Base-by-base conservation (phyloP, 2,113 vertebrate species). In the Polypterus bichir region DNA sequence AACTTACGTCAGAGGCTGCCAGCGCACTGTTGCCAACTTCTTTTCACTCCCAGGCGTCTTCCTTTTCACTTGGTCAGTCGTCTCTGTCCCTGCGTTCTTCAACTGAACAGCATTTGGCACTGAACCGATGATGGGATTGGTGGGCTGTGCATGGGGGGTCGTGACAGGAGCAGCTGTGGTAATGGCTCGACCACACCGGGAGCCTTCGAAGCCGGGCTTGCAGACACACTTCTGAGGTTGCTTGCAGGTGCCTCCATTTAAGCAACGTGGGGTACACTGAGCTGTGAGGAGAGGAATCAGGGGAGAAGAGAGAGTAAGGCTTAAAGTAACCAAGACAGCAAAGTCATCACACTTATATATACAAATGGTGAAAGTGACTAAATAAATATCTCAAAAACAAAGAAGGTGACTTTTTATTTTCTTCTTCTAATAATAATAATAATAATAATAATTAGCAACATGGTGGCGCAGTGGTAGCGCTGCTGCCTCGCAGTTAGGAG, bases 201-300 rank as follows among this genome's bases (percentile, higher is more conserved):
- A 65, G 7, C 88, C 89, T 0, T 76, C 77, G 74, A 89, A 90
- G 66, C 85, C 89, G 0, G 79, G 79, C 61, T 85, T 85, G 65
- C 89, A 91, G 55, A 83, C 62, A 9, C 89, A 91, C 66, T 83
- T 73, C 66, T 89, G 87, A 7, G 85, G 88, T 3, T 83, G 79
- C 64, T 77, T 87, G 77, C 89, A 91, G 68, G 83, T 80, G 46
- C 86, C 88, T 58, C 81, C 77, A 74, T 89, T 89, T 71, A 86
- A 80, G 75, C 89, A 91, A 0, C 83, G 83, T 0, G 87, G 89
- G 64, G 84, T 69, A 11, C 89, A 91, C 62, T 88, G 79, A 4
- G 88, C 89, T 91, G 78, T 3, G 60, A 46, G 56, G 45, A 59
- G 27, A 44, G 7, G 9, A n/a, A 58, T 45, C 3, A 11, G 46